Conservation (phyloP, 1,140 invertebrate genomes). For the Drosophila tsacasi region DNA sequence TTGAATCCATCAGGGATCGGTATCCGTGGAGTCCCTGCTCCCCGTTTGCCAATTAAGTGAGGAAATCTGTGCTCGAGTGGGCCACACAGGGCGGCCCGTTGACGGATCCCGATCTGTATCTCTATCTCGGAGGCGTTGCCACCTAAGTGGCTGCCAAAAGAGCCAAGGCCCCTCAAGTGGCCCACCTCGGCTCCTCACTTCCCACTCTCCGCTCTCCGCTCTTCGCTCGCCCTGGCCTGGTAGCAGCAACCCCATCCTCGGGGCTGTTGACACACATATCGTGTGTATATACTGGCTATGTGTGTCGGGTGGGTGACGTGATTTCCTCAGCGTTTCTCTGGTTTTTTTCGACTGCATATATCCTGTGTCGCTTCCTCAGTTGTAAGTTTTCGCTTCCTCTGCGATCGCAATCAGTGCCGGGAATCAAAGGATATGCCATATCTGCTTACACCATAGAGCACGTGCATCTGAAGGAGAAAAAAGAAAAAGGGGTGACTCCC, state of each 20-base stretch:
- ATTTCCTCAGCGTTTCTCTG: constrained; percentile 26
- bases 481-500: constrained; percentile 62
- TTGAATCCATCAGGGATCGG: constrained; percentile 67
- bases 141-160: constrained; percentile 63
- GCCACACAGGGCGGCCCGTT: constrained; percentile 56
- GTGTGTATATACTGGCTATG: background rate
- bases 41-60: constrained; percentile 72
- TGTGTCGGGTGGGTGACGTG: constrained; percentile 60
- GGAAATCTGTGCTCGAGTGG: constrained; percentile 73
- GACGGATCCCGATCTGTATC: constrained; percentile 28
- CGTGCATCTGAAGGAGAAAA: constrained; percentile 39
- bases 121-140: constrained; percentile 44
- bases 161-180: constrained; percentile 62
- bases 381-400: constrained; percentile 82
- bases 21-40: background rate
- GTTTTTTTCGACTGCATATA: constrained; percentile 52
- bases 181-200: background rate
- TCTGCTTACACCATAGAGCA: constrained; percentile 68
- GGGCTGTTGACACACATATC: constrained; percentile 70
- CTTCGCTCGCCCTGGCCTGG: background rate
- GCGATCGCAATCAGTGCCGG: constrained; percentile 70
- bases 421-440: constrained; percentile 77
- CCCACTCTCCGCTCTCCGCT: background rate
- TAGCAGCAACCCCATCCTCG: background rate
- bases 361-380: constrained; percentile 79